A percentile compares a stretch with the other conserved stretches of the same genome.
These are phyloP conservation scores for Solea solea DNA, from an alignment of 2,113 vertebrate species.

Conservation along the genomic window DNA sequence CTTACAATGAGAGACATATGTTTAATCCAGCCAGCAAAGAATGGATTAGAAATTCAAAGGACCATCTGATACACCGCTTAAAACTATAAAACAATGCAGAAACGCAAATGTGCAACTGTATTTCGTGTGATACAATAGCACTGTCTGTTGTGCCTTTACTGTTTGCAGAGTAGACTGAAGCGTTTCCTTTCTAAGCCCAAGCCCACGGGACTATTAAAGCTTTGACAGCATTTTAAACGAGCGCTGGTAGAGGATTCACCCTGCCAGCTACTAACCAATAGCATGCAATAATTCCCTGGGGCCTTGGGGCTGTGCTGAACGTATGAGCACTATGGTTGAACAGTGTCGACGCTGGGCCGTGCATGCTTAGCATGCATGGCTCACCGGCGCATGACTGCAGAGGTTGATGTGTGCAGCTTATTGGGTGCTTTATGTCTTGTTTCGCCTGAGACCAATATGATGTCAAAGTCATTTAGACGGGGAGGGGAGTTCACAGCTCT, in stretches of 20 bases:
- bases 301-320: slow-evolving; percentile 28
- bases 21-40: slow-evolving; percentile 61
- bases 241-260: slow-evolving; percentile 58
- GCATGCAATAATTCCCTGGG: slow-evolving; percentile 56
- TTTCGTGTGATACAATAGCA: slow-evolving; percentile 12
- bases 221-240: slow-evolving; percentile 71
- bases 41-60: slow-evolving; percentile 39
- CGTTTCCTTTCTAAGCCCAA: slow-evolving; percentile 46
- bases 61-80: slow-evolving; percentile 26
- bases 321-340: slow-evolving; percentile 43
- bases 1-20: slow-evolving; percentile 44
- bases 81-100: slow-evolving; percentile 43
- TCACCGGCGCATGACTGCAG: slow-evolving; percentile 56
- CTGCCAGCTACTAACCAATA: slow-evolving; percentile 64
- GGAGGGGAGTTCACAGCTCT: slow-evolving; percentile 48
- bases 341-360: slow-evolving; percentile 33
- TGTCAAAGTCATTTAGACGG: slow-evolving; percentile 63
- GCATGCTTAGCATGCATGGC: slow-evolving; percentile 58
- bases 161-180: slow-evolving; percentile 50
- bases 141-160: slow-evolving; percentile 44
- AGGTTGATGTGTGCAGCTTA: slow-evolving; percentile 59
- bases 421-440: slow-evolving; percentile 59
- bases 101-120: slow-evolving; percentile 30
- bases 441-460: slow-evolving; percentile 58
- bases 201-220: slow-evolving; percentile 64